Evolutionary conservation across 2,113 vertebrate species (phyloP).

Genomic region (Pachycephala philippinensis): DNA sequence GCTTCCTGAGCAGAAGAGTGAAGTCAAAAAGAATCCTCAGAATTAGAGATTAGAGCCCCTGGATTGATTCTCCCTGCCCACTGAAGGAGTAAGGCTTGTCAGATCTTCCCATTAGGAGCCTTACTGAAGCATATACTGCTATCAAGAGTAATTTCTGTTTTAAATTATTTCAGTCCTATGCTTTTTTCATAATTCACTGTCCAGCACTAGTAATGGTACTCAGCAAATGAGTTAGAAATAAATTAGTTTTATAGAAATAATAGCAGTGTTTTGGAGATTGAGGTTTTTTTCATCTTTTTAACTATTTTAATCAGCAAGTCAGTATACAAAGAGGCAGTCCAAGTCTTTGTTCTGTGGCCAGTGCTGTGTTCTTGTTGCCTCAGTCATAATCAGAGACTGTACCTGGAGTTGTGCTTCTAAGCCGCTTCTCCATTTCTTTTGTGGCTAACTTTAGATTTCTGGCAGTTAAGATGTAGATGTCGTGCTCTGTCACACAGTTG

Average conservation of each 20-base stretch:
- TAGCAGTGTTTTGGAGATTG: neutral
- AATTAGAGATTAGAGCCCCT: neutral
- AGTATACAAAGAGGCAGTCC: neutral
- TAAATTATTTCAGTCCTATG: neutral
- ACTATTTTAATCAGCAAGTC: neutral
- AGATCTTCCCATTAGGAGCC: neutral
- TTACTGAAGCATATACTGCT: neutral
- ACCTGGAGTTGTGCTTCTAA: neutral
- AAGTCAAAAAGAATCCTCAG: neutral
- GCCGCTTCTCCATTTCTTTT: neutral
- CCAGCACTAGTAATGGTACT: neutral
- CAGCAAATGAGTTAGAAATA: neutral
- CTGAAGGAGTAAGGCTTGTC: neutral
- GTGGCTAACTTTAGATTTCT: neutral
- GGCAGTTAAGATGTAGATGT: neutral
- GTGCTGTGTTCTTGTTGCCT: neutral
- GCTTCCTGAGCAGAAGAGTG: neutral
- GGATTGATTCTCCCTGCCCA: neutral
- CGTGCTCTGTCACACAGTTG: neutral
- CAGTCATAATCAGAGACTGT: neutral
- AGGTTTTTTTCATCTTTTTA: neutral
- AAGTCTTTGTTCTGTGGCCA: neutral
- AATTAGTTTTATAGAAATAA: neutral
- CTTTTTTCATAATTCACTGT: neutral
- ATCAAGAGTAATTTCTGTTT: neutral